These are phyloP conservation scores for Drosophila prolongata DNA, from an alignment of 2,888 invertebrate genomes.

Conservation along the genomic window DNA sequence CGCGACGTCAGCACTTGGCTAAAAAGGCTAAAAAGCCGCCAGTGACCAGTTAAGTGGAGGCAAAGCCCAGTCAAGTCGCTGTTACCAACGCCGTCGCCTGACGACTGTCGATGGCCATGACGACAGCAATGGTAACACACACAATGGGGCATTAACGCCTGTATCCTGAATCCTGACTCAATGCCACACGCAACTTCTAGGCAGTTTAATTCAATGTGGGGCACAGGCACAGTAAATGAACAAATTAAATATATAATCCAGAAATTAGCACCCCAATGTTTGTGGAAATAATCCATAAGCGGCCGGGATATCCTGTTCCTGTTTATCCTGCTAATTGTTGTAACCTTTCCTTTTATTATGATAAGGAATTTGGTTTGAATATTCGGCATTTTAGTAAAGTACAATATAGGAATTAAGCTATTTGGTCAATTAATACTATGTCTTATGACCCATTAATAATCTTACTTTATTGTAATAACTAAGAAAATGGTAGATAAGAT, in stretches of 20 bases:
- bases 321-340: slow-evolving; percentile 18
- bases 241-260: slow-evolving; percentile 23
- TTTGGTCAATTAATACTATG: neutral
- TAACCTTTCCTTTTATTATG: slow-evolving; percentile 6
- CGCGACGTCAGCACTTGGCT: slow-evolving; percentile 16
- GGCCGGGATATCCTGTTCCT: slow-evolving; percentile 13
- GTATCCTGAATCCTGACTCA: slow-evolving; percentile 24
- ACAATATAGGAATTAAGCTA: neutral
- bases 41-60: slow-evolving; percentile 56
- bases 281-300: slow-evolving; percentile 18
- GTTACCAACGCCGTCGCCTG: slow-evolving; percentile 8
- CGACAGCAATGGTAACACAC: slow-evolving; percentile 34
- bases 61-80: slow-evolving; percentile 29
- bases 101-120: slow-evolving; percentile 22
- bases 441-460: neutral
- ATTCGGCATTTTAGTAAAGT: no score
- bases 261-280: slow-evolving; percentile 28
- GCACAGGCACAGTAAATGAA: slow-evolving; percentile 6
- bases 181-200: slow-evolving; percentile 29
- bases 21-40: slow-evolving; percentile 49
- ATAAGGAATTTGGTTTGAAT: neutral
- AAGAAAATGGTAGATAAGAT: neutral
- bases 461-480: neutral
- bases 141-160: slow-evolving; percentile 32
- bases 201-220: neutral